A percentile compares a stretch with the other conserved stretches of the same genome.
These are phyloP conservation scores for Trogon surrucura DNA, from an alignment of 2,113 vertebrate species.

Conservation along the genomic window DNA sequence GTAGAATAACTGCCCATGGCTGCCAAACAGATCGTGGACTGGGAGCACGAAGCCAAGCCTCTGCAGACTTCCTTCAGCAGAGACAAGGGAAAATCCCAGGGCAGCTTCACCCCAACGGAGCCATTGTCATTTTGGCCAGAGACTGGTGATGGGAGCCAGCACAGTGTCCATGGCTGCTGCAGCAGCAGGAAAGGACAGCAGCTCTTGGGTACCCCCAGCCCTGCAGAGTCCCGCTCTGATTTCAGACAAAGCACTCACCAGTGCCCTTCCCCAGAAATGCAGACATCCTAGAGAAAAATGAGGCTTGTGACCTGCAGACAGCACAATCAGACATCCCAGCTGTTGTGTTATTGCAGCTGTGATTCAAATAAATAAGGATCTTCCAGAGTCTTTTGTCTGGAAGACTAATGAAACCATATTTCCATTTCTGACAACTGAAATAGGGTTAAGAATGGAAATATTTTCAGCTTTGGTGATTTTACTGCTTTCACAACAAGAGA, in stretches of 20 bases:
- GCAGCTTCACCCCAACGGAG: background rate
- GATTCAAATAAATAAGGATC: background rate
- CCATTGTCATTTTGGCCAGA: background rate
- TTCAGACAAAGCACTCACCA: background rate
- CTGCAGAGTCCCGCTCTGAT: background rate
- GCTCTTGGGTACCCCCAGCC: too few relatives aligned
- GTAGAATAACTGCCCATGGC: background rate
- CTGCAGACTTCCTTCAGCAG: background rate
- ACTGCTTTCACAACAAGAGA: background rate
- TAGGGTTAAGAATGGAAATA: background rate
- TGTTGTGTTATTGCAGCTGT: background rate
- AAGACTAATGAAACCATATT: background rate
- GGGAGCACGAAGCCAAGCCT: background rate
- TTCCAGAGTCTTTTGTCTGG: background rate
- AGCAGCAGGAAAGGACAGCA: background rate
- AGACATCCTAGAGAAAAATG: background rate
- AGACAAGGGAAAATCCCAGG: background rate
- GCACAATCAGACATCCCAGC: background rate
- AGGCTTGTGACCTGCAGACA: background rate
- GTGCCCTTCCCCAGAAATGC: background rate
- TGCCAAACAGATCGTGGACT: background rate
- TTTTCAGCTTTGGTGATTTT: background rate
- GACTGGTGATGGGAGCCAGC: background rate
- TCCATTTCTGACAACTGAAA: background rate
- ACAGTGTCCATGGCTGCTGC: background rate